Evolutionary conservation across 2,888 invertebrate genomes (phyloP).

Genomic region (Xestobium rufovillosum): DNA sequence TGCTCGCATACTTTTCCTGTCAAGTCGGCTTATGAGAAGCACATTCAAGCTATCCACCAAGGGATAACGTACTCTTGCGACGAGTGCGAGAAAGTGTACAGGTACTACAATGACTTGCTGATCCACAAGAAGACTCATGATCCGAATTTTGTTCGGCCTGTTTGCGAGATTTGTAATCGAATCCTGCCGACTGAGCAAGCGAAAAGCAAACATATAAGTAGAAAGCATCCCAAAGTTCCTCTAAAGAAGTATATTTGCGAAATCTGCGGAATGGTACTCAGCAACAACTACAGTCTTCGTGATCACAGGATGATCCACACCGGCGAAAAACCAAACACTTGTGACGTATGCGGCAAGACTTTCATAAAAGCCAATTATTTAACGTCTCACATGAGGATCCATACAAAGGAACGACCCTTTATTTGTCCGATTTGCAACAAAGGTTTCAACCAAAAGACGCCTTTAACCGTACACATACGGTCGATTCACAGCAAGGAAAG

Average conservation of each 20-base stretch:
- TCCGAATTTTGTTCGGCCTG: neutral
- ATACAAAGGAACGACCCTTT: neutral
- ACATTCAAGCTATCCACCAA: neutral
- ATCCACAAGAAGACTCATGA: slow-evolving; percentile 1
- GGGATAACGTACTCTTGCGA: neutral
- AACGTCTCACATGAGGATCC: slow-evolving; percentile 2
- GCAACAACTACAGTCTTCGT: neutral
- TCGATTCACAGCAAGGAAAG: slow-evolving; percentile 1
- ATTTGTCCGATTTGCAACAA: neutral
- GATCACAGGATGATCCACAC: slow-evolving; percentile 3
- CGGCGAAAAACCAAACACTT: neutral
- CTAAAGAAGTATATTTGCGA: neutral
- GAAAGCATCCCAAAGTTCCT: neutral
- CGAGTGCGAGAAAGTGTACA: neutral
- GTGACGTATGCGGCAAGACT: neutral
- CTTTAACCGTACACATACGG: neutral
- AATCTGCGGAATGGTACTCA: neutral
- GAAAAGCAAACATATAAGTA: neutral
- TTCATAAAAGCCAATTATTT: neutral
- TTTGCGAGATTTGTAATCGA: neutral
- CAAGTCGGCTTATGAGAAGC: neutral
- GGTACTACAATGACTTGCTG: neutral
- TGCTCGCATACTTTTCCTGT: neutral
- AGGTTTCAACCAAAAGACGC: slow-evolving; percentile 1
- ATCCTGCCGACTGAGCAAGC: neutral